A percentile compares a stretch with the other conserved stretches of the same genome.
Conservation (phyloP, 2,888 invertebrate species). For the Acleris holmiana region DNA sequence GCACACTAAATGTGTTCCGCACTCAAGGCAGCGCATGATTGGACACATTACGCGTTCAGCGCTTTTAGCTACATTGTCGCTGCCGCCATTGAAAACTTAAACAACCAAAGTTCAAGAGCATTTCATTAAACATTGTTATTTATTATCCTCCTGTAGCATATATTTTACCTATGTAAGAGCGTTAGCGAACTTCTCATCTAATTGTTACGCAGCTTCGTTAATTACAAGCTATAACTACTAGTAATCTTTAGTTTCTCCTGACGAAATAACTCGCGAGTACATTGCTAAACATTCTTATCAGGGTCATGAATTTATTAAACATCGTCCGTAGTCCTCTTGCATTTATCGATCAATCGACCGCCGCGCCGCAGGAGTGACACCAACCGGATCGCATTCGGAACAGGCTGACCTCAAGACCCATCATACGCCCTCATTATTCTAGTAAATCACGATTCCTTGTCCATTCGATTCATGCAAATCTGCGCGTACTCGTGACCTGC, state of each 20-base stretch:
- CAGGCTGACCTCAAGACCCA: constrained; percentile 63
- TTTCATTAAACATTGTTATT: background rate
- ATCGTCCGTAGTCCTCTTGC: constrained; percentile 21
- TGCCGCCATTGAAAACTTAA: background rate
- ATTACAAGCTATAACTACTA: constrained; percentile 22
- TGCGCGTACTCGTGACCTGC: constrained; percentile 60
- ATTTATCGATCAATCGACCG: constrained; percentile 17
- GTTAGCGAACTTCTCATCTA: constrained; percentile 14
- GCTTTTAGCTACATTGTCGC: constrained; percentile 11
- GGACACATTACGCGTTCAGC: constrained; percentile 17
- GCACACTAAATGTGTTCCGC: constrained; percentile 21
- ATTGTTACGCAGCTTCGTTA: constrained; percentile 24
- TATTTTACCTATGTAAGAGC: background rate
- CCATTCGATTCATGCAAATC: constrained; percentile 58
- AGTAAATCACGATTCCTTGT: constrained; percentile 58
- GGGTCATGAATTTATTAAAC: constrained; percentile 26
- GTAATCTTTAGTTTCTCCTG: constrained; percentile 24
- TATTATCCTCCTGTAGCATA: no score
- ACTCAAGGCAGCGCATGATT: constrained; percentile 31
- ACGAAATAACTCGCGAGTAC: constrained; percentile 25
- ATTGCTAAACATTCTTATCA: constrained; percentile 28
- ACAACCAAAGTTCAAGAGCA: background rate
- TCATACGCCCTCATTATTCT: constrained; percentile 58
- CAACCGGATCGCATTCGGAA: constrained; percentile 63
- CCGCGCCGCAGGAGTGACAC: constrained; percentile 37